phyloP scores from a whole-genome alignment of 2,797 vertebrate genomes.

The Amblyopsis hoosieri region DNA sequence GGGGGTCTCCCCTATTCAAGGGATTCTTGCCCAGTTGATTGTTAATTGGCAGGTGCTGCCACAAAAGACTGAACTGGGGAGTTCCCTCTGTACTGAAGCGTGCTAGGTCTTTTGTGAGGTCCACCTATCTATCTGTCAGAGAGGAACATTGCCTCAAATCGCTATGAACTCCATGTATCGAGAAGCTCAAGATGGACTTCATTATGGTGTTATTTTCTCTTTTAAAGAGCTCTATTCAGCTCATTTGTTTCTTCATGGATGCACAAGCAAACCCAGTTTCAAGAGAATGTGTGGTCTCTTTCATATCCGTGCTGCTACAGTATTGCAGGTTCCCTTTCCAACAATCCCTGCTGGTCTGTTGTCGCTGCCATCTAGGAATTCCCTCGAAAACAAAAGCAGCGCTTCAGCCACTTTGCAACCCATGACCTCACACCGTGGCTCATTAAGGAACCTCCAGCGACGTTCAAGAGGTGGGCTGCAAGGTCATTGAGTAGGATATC shows the following conservation, averaged over 20 bases:
- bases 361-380: constrained; percentile 49
- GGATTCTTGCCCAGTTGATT: constrained; percentile 50
- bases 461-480: constrained; percentile 52
- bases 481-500: constrained; percentile 73
- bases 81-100: constrained; percentile 38
- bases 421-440: constrained; percentile 43
- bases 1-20: constrained; percentile 37
- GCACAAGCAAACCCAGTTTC: not conserved
- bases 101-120: constrained; percentile 25
- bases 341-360: constrained; percentile 22
- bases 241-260: not conserved
- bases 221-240: not conserved
- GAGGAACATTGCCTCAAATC: constrained; percentile 24
- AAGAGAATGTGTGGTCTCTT: not conserved
- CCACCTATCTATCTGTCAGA: constrained; percentile 6
- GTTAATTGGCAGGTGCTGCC: constrained; percentile 54
- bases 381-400: constrained; percentile 34
- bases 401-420: constrained; percentile 50
- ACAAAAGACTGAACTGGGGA: constrained; percentile 28
- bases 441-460: constrained; percentile 55
- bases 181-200: no score
- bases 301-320: not conserved
- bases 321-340: constrained; percentile 1
- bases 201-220: no score
- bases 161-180: no score